Evolutionary conservation across 2,797 vertebrate genomes (phyloP).

Genomic region (Gymnoscopelus braueri): DNA sequence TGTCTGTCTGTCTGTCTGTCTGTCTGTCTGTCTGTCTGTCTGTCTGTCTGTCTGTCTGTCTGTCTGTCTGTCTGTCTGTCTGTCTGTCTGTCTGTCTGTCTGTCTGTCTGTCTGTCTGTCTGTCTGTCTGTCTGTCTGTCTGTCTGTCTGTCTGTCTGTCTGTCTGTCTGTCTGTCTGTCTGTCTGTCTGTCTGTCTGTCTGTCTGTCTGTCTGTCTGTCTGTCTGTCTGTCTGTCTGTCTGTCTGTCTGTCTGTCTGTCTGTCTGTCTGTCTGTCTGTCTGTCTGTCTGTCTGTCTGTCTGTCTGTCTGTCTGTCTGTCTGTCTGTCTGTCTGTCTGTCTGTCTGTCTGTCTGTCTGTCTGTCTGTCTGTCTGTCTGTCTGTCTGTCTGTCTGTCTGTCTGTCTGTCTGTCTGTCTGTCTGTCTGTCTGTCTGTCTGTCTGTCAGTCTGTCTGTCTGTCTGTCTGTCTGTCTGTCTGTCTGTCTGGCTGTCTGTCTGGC

Average conservation of each 20-base stretch:
- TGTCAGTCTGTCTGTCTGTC: not conserved
- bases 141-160: not conserved
- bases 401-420: not conserved
- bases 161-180: not conserved
- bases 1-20: not conserved
- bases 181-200: conserved; percentile 4
- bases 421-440: conserved; percentile 16
- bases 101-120: not conserved
- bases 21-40: not conserved
- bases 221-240: not conserved
- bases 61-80: not conserved
- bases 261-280: conserved; percentile 17
- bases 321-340: not conserved
- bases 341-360: conserved; percentile 17
- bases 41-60: conserved; percentile 16
- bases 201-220: conserved; percentile 5
- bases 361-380: not conserved
- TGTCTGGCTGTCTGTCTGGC: not conserved
- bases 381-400: not conserved
- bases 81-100: not conserved
- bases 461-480: not conserved
- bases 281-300: not conserved
- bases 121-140: conserved; percentile 13
- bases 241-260: not conserved
- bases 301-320: not conserved